Conservation (phyloP, 2,888 invertebrate genomes). For the Metopia argyrocephala region DNA sequence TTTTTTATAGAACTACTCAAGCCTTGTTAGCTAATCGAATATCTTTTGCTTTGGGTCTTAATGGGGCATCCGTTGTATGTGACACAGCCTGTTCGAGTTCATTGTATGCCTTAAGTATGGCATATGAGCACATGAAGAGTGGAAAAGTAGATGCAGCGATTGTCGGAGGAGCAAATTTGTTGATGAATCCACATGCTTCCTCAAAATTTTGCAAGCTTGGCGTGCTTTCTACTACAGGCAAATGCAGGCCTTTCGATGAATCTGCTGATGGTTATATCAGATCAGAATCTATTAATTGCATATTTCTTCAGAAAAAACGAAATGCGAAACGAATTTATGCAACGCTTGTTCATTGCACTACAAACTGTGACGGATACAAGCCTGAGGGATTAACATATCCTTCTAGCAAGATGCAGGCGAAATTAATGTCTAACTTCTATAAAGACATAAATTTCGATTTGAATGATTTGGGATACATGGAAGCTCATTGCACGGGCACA, state of each 20-base stretch:
- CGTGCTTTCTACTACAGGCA: slow-evolving; percentile 90
- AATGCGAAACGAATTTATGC: slow-evolving; percentile 85
- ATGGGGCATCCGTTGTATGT: slow-evolving; percentile 91
- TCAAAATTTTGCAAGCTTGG: slow-evolving; percentile 91
- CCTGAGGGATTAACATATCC: slow-evolving; percentile 85
- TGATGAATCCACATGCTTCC: slow-evolving; percentile 92
- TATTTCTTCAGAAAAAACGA: slow-evolving; percentile 86
- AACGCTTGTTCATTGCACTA: slow-evolving; percentile 86
- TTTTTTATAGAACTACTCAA: too few species aligned
- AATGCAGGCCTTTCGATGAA: slow-evolving; percentile 94
- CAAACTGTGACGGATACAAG: slow-evolving; percentile 89
- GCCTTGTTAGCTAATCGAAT: slow-evolving; percentile 95
- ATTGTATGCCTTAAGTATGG: slow-evolving; percentile 90
- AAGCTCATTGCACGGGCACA: slow-evolving; percentile 92
- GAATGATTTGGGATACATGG: slow-evolving; percentile 85
- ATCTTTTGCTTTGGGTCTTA: slow-evolving; percentile 91
- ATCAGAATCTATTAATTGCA: slow-evolving; percentile 87
- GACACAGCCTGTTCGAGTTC: slow-evolving; percentile 98
- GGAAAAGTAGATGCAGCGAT: slow-evolving; percentile 93
- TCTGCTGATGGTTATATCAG: slow-evolving; percentile 89
- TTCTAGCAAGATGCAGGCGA: slow-evolving; percentile 82
- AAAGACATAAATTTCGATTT: slow-evolving; percentile 86
- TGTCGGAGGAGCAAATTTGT: slow-evolving; percentile 91
- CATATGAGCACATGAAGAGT: slow-evolving; percentile 86
- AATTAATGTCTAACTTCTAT: slow-evolving; percentile 83